A percentile compares a stretch with the other conserved stretches of the same genome.
phyloP scores from a whole-genome alignment of 1,140 invertebrate genomes.

The Nilaparvata lugens region DNA sequence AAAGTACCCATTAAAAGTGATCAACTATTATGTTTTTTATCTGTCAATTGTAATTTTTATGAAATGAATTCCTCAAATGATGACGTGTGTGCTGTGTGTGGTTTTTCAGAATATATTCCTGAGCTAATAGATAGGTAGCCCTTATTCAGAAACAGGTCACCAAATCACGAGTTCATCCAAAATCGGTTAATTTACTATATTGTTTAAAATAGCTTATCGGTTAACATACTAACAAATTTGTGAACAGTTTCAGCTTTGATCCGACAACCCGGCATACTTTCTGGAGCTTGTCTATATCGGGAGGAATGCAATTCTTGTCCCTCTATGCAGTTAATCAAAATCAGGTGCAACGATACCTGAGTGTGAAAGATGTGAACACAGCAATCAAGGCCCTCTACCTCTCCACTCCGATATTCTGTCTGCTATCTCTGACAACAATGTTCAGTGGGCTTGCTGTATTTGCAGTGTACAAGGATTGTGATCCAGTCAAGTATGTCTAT shows the following conservation, averaged over 20 bases:
- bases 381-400: slow-evolving; percentile 56
- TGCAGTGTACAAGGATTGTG: slow-evolving; percentile 62
- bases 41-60: too few relatives aligned
- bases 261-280: slow-evolving; percentile 64
- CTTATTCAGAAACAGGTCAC: too few relatives aligned
- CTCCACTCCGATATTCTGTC: slow-evolving; percentile 56
- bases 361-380: slow-evolving; percentile 52
- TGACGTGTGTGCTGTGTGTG: too few relatives aligned
- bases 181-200: too few relatives aligned
- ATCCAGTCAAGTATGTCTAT: slow-evolving; percentile 43
- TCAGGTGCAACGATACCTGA: slow-evolving; percentile 78
- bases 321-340: slow-evolving; percentile 78
- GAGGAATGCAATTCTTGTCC: slow-evolving; percentile 59
- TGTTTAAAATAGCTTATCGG: too few relatives aligned
- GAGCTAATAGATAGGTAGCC: too few relatives aligned
- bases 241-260: slow-evolving; percentile 52
- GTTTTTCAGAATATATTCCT: too few relatives aligned
- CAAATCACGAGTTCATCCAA: too few relatives aligned
- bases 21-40: too few relatives aligned
- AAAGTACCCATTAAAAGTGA: too few relatives aligned
- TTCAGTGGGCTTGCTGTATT: slow-evolving; percentile 72
- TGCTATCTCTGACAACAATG: slow-evolving; percentile 57
- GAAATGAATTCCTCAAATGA: too few relatives aligned
- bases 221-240: too few relatives aligned
- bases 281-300: slow-evolving; percentile 61